Conservation (phyloP, 2,113 vertebrate genomes). For the Coreoperca whiteheadi region DNA sequence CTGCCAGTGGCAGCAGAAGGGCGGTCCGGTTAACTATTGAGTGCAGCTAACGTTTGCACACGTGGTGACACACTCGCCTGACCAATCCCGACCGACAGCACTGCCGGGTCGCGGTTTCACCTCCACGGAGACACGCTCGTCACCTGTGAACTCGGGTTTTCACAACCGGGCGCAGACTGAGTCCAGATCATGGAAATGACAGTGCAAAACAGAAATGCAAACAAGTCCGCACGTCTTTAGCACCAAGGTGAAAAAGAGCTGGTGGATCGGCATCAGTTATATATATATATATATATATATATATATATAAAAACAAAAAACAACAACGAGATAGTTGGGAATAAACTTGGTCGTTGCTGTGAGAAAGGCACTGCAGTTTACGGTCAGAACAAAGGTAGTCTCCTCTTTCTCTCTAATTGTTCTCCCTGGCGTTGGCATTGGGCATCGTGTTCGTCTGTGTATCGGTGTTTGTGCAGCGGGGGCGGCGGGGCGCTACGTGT, state of each 20-base stretch:
- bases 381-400: conserved; percentile 32
- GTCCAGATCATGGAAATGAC: not conserved
- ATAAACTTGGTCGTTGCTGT: conserved; percentile 45
- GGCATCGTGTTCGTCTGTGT: conserved; percentile 7
- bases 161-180: not conserved
- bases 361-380: conserved; percentile 72
- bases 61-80: not conserved
- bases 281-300: too few relatives aligned
- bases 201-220: not conserved
- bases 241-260: conserved; percentile 21
- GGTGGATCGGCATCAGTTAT: conserved; percentile 3
- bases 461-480: not conserved
- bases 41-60: conserved; percentile 3
- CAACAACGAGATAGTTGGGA: conserved; percentile 30
- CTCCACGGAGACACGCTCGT: not conserved
- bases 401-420: conserved; percentile 11
- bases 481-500: conserved; percentile 83
- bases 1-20: not conserved
- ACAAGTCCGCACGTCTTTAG: not conserved
- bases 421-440: conserved; percentile 16
- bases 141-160: not conserved
- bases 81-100: not conserved
- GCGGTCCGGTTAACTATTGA: not conserved
- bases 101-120: not conserved
- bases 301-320: too few relatives aligned